Conservation (phyloP, 2,888 invertebrate species). For the Epinotia bilunana region DNA sequence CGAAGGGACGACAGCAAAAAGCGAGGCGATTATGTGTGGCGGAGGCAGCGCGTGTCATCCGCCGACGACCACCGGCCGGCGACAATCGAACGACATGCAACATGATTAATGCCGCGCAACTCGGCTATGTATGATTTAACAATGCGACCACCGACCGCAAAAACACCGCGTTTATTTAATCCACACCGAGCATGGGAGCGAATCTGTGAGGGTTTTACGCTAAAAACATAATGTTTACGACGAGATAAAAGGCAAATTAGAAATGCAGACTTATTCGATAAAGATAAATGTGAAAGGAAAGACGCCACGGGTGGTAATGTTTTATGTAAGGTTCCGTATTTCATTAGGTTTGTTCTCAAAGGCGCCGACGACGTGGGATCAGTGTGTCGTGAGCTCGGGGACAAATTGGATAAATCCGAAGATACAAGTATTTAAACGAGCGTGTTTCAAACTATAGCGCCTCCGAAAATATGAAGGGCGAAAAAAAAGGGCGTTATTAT, state of each 20-base stretch:
- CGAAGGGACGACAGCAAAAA: constrained; percentile 43
- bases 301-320: constrained; percentile 76
- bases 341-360: constrained; percentile 68
- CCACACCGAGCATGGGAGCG: constrained; percentile 53
- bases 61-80: constrained; percentile 41
- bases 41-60: constrained; percentile 33
- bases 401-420: constrained; percentile 49
- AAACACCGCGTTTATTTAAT: constrained; percentile 62
- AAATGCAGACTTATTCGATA: constrained; percentile 68
- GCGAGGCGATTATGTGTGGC: constrained; percentile 26
- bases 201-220: constrained; percentile 53
- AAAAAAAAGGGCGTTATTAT: constrained; percentile 41
- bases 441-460: constrained; percentile 23
- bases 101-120: constrained; percentile 71
- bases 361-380: constrained; percentile 50
- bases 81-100: constrained; percentile 61
- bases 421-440: constrained; percentile 23
- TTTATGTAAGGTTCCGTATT: constrained; percentile 71
- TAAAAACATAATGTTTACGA: constrained; percentile 53
- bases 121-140: constrained; percentile 67
- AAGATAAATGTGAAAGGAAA: constrained; percentile 75
- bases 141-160: constrained; percentile 56
- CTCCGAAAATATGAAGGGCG: constrained; percentile 3
- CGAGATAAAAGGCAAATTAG: constrained; percentile 62
- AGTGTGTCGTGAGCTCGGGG: constrained; percentile 48